Evolutionary conservation across 2,797 vertebrate genomes (phyloP).

Genomic region (Esox lucius): DNA sequence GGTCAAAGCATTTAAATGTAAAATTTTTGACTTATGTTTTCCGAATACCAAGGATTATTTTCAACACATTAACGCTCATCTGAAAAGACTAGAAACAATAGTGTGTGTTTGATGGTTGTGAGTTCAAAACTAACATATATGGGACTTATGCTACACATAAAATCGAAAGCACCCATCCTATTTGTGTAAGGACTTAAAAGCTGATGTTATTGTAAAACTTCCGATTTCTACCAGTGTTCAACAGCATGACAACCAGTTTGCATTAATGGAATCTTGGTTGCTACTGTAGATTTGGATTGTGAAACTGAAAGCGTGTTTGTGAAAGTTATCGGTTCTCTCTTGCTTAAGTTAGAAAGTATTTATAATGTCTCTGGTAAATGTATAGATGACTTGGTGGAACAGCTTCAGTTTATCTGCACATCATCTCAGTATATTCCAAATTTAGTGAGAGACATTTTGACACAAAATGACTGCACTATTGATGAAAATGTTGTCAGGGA

Average conservation of each 20-base stretch:
- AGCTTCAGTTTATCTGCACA: slow-evolving; percentile 5
- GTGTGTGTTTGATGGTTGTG: slow-evolving; percentile 24
- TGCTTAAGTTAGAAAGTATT: slow-evolving; percentile 20
- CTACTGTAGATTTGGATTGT: slow-evolving; percentile 12
- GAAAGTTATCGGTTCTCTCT: slow-evolving; percentile 5
- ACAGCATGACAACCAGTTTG: slow-evolving; percentile 4
- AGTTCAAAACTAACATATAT: slow-evolving; percentile 35
- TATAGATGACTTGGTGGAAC: slow-evolving; percentile 1
- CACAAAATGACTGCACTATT: not conserved
- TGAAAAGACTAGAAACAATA: slow-evolving; percentile 22
- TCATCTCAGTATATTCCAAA: not conserved
- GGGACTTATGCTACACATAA: slow-evolving; percentile 21
- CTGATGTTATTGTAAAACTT: slow-evolving; percentile 18
- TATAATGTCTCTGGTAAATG: slow-evolving; percentile 11
- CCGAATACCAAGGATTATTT: too few species aligned
- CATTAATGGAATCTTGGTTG: slow-evolving; percentile 11
- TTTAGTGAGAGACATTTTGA: not conserved
- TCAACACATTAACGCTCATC: slow-evolving; percentile 20
- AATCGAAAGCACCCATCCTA: slow-evolving; percentile 17
- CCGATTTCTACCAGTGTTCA: slow-evolving; percentile 10
- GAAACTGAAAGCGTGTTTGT: slow-evolving; percentile 1
- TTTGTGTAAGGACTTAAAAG: slow-evolving; percentile 13
- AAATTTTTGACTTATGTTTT: too few species aligned
- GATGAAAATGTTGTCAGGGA: not conserved
- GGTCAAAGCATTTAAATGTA: too few species aligned